Base-by-base conservation (phyloP, 2,797 vertebrate species). In the Hoplostethus atlanticus region DNA sequence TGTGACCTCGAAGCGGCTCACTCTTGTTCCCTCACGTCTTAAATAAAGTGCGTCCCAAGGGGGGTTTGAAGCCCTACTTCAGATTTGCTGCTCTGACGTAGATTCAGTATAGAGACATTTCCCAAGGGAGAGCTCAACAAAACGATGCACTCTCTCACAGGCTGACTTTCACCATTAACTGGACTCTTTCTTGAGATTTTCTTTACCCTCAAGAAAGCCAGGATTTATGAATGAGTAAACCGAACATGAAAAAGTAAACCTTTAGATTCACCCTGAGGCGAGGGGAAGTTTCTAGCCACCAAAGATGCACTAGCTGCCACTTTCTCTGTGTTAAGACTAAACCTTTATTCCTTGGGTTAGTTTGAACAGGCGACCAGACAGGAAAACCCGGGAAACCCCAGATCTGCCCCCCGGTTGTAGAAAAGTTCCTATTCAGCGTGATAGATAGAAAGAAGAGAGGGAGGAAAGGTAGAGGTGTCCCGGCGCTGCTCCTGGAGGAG, bases 391-490 rank as follows among this genome's bases (percentile, higher is more conserved):
- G 34, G 34, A 34, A 34, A 34, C 34, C n/a, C 13, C 21, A 50
- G 5, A 50, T 16, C 16, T n/a, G 47, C 5, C 47, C 47, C 21
- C 21, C 21, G 47, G 47, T 17, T 50, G 7, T 50, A 6, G 10
- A 12, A 6, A 55, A 25, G 28, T 34, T 11, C 21, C 21, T 21
- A 21, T 15, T 13, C 21, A 12, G 6, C 6, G 13, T n/a, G 31
- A 73, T 21, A 56, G 6, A 11, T 6, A 28, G 51, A 71, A 48
- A 4, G 17, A 10, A 38, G 47, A 13, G 47, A 11, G 12, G 51
- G 16, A 38, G 46, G 64, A 83, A 75, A 63, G 17, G 50, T 46
- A 17, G 51, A 72, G 36, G 38, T 11, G 68, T 57, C 42, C 71
- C 68, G 28, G 21, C 4, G 1, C 4, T 8, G 63, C 47, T 50